Evolutionary conservation across 2,888 invertebrate species (phyloP).

Genomic region (Cheilosia pagana): DNA sequence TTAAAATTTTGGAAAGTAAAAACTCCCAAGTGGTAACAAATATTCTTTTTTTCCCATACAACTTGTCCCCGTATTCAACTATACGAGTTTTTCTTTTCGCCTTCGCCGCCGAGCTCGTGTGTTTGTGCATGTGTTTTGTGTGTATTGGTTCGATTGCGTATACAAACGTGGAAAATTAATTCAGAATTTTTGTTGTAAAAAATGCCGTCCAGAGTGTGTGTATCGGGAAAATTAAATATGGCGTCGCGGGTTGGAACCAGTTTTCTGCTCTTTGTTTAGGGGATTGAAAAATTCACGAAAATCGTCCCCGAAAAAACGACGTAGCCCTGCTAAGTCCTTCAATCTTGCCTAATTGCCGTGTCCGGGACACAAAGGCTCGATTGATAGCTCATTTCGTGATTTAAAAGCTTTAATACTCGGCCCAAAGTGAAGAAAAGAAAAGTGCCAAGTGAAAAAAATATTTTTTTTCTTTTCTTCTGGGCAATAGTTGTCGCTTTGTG

Average conservation of each 20-base stretch:
- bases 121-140: slow-evolving; percentile 49
- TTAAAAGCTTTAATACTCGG: slow-evolving; percentile 44
- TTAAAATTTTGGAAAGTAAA: slow-evolving; percentile 61
- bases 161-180: slow-evolving; percentile 72
- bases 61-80: slow-evolving; percentile 68
- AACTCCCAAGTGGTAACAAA: slow-evolving; percentile 52
- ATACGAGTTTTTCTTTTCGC: slow-evolving; percentile 66
- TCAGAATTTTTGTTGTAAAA: slow-evolving; percentile 69
- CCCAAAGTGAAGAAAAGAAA: slow-evolving; percentile 35
- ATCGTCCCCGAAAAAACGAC: slow-evolving; percentile 67
- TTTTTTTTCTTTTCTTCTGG: slow-evolving; percentile 74
- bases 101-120: slow-evolving; percentile 55
- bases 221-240: slow-evolving; percentile 88
- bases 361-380: slow-evolving; percentile 57
- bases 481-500: slow-evolving; percentile 80
- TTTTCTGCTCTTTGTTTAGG: slow-evolving; percentile 88
- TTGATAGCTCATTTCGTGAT: slow-evolving; percentile 43
- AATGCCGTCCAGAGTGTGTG: slow-evolving; percentile 73
- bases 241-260: slow-evolving; percentile 89
- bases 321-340: slow-evolving; percentile 46
- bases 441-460: slow-evolving; percentile 63
- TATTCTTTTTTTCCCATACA: slow-evolving; percentile 64
- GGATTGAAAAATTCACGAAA: slow-evolving; percentile 85
- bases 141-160: slow-evolving; percentile 56
- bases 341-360: slow-evolving; percentile 51